phyloP scores from a whole-genome alignment of 2,888 invertebrate species.

The Parthenolecanium corni region DNA sequence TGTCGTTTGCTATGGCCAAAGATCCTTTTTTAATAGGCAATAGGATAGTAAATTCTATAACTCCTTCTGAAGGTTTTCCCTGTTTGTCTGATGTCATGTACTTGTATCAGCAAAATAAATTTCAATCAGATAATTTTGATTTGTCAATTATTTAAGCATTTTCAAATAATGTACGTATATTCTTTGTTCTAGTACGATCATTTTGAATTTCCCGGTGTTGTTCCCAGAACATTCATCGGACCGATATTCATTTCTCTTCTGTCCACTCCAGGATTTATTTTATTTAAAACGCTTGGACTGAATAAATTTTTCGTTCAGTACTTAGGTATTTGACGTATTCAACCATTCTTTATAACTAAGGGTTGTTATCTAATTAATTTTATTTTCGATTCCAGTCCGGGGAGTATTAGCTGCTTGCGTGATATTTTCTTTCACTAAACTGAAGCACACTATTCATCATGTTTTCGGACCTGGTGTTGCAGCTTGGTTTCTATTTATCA shows the following conservation, averaged over 20 bases:
- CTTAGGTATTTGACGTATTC: conserved; percentile 59
- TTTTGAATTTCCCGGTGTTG: conserved; percentile 92
- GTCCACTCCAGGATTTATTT: conserved; percentile 60
- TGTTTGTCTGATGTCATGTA: no score
- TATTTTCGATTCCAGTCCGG: conserved; percentile 53
- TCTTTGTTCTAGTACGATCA: conserved; percentile 91
- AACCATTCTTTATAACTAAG: conserved; percentile 28
- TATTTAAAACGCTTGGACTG: conserved; percentile 54
- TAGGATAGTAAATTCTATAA: no score
- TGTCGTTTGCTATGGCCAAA: no score
- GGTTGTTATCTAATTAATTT: conserved; percentile 32
- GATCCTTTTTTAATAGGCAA: no score
- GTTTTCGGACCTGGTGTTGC: conserved; percentile 67
- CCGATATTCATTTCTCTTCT: conserved; percentile 68
- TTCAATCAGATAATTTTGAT: no score
- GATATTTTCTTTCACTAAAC: conserved; percentile 57
- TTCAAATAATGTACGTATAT: no score
- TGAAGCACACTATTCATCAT: conserved; percentile 60
- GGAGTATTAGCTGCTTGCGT: conserved; percentile 64
- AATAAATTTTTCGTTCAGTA: conserved; percentile 83
- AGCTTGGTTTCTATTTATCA: conserved; percentile 71
- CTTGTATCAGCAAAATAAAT: no score
- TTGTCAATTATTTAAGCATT: no score
- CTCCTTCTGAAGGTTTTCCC: no score
- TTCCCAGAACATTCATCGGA: conserved; percentile 91